phyloP scores from a whole-genome alignment of 2,113 vertebrate species.

The Gavialis gangeticus region DNA sequence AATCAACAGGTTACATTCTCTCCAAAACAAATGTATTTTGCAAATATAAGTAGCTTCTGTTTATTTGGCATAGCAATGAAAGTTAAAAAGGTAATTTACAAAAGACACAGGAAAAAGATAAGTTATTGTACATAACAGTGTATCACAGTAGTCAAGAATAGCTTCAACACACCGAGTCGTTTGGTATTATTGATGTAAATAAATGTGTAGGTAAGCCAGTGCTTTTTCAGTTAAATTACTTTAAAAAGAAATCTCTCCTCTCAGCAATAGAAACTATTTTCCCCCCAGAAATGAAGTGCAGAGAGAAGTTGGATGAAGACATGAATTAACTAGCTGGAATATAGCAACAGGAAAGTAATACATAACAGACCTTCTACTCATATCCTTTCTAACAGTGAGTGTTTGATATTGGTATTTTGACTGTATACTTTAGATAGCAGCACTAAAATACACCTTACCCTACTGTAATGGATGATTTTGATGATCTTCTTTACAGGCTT shows the following conservation, averaged over 20 bases:
- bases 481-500: not conserved
- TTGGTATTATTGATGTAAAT: not conserved
- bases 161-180: not conserved
- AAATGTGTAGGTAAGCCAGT: not conserved
- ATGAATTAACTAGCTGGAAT: not conserved
- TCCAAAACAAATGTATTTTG: slow-evolving; percentile 49
- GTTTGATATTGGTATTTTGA: not conserved
- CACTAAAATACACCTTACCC: not conserved
- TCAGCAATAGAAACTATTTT: not conserved
- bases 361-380: not conserved
- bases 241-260: not conserved
- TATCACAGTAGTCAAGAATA: not conserved
- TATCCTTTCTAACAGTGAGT: not conserved
- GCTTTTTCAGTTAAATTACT: not conserved
- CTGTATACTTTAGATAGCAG: not conserved
- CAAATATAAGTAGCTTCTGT: not conserved
- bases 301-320: not conserved
- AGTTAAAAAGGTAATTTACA: not conserved
- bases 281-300: not conserved
- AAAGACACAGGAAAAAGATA: not conserved
- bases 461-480: not conserved
- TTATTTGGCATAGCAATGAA: not conserved
- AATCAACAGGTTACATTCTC: slow-evolving; percentile 81
- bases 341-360: not conserved
- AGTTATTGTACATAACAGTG: not conserved